Conservation (phyloP, 2,113 vertebrate genomes). For the Empidonax alnorum region DNA sequence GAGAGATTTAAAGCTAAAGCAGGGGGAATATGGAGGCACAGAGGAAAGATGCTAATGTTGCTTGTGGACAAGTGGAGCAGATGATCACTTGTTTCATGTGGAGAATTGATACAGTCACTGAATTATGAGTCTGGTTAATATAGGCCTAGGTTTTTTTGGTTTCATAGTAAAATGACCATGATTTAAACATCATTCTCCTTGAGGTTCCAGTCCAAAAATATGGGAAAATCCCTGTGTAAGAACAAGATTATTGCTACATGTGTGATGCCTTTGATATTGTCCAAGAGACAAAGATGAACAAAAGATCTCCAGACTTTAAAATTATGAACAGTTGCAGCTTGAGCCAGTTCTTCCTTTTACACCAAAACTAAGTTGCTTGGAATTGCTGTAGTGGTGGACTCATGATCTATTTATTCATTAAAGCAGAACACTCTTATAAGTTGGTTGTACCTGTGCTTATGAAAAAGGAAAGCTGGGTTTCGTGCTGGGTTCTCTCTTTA, state of each 20-base stretch:
- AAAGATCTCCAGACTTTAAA: neutral
- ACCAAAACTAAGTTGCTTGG: neutral
- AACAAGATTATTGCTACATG: neutral
- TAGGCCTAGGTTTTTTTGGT: neutral
- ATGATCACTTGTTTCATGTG: neutral
- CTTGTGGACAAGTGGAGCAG: neutral
- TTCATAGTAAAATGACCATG: neutral
- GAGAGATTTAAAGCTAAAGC: neutral
- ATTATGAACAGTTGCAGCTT: neutral
- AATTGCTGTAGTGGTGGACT: neutral
- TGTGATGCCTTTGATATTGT: neutral
- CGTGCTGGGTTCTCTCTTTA: neutral
- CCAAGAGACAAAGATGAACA: neutral
- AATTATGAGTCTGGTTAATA: neutral
- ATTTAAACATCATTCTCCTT: neutral
- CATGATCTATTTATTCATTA: neutral
- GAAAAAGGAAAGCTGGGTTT: neutral
- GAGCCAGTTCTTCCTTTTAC: neutral
- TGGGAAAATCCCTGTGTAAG: neutral
- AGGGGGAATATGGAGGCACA: neutral
- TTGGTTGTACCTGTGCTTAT: neutral
- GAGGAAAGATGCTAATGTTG: neutral
- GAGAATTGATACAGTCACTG: neutral
- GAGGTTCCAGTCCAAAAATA: neutral
- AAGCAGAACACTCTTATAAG: neutral